Evolutionary conservation across 2,113 vertebrate species (phyloP), one percentile per base, ranked within the genome.

Genomic region (Actinemys pallida): DNA sequence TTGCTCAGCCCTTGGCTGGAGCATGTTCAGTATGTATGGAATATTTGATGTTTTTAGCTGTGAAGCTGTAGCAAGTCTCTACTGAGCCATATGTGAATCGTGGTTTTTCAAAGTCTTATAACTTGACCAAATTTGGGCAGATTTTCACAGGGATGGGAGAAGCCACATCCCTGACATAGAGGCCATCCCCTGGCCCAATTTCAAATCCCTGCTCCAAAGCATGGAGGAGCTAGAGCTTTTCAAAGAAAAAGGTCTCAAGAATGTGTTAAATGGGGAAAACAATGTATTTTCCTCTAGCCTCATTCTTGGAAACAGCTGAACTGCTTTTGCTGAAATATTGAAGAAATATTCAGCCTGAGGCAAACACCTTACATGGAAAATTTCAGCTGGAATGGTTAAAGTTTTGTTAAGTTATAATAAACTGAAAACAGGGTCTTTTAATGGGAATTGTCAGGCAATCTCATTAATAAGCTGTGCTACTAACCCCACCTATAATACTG

Each of bases 151-250:
- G 45, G 80, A 87, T 47, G 62, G 81, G n/a, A 85, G 90, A 96
- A 88, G 27, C 72, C 94, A 96, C 24, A 1, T 92, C 94, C 95
- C 90, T 54, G 93, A 16, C 31, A 35, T 2, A 65, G 62, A 65
- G 14, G 14, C 89, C 82, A 49, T 50, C 35, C 12, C 88, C 17
- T 95, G 56, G 83, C 94, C 85, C 95, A 94, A 96, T 93, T 91
- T 89, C 83, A 89, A 91, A 87, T 95, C 62, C 81, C 83, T 65
- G 62, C 62, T 95, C 94, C 87, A 97, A 97, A 96, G 87, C 81
- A 90, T 75, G 91, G 83, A 94, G 80, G 53, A 87, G 31, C 10
- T 8, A 75, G 49, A 94, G 79, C 35, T 93, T 96, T 95, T 95
- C 86, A 29, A 62, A 69, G 65, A 72, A 93, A 97, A 90, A 87